phyloP scores from a whole-genome alignment of 2,113 vertebrate genomes.

The Poeciliopsis prolifica region DNA sequence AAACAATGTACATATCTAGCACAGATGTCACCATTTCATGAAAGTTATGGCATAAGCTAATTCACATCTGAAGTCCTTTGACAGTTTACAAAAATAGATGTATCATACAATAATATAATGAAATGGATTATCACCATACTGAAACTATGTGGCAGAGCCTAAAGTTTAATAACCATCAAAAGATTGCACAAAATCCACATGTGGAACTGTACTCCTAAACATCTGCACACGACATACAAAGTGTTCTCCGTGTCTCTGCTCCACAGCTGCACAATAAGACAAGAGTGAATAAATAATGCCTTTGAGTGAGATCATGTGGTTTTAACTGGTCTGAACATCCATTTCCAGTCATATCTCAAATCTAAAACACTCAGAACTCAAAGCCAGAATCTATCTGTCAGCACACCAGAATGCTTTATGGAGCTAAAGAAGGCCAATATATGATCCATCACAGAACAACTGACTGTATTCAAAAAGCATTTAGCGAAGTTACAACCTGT shows the following conservation, averaged over 20 bases:
- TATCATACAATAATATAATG: too few relatives aligned
- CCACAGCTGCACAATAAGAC: constrained; percentile 57
- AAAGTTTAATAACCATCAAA: constrained; percentile 30
- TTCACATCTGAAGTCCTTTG: too few relatives aligned
- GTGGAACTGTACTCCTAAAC: constrained; percentile 28
- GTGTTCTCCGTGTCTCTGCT: constrained; percentile 63
- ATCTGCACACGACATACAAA: constrained; percentile 40
- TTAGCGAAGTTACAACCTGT: constrained; percentile 52
- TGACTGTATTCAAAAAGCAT: constrained; percentile 51
- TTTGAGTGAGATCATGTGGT: constrained; percentile 54
- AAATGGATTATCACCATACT: not conserved
- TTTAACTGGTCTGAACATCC: constrained; percentile 44
- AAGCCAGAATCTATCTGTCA: constrained; percentile 34
- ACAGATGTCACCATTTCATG: too few relatives aligned
- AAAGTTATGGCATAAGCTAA: too few relatives aligned
- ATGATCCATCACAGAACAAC: constrained; percentile 58
- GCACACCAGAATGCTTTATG: constrained; percentile 41
- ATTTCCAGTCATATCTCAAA: constrained; percentile 37
- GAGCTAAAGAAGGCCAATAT: constrained; percentile 71
- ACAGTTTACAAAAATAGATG: too few relatives aligned
- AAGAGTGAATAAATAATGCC: constrained; percentile 54
- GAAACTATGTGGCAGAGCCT: not conserved
- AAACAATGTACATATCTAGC: too few relatives aligned
- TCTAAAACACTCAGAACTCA: constrained; percentile 11
- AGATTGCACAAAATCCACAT: constrained; percentile 47